Conservation (phyloP, 2,888 invertebrate genomes). For the Amblyteles armatorius region DNA sequence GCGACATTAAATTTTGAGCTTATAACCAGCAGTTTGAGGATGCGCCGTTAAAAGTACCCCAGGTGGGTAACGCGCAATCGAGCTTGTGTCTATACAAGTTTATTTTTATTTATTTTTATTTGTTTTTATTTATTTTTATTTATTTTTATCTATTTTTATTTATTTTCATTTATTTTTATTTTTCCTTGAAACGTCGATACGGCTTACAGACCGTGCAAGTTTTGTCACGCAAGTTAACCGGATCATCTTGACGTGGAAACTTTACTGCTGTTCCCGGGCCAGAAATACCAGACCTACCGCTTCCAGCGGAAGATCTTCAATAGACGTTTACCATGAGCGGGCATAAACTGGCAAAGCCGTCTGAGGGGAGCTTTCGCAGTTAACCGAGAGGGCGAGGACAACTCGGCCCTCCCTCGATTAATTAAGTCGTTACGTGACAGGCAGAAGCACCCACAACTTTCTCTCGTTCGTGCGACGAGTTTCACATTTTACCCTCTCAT, state of each 20-base stretch:
- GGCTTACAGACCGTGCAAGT: not conserved
- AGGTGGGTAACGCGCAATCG: not conserved
- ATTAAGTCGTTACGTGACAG: conserved; percentile 59
- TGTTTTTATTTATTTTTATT: not conserved
- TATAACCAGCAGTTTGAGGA: conserved; percentile 36
- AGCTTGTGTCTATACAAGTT: not conserved
- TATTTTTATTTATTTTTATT: not conserved
- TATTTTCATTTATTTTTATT: not conserved
- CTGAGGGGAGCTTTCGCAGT: conserved; percentile 55
- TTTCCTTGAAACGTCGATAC: not conserved
- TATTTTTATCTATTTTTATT: too few species aligned
- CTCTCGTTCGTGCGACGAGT: conserved; percentile 39
- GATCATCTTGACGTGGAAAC: not conserved
- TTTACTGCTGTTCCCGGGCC: not conserved
- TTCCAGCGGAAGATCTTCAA: conserved; percentile 35
- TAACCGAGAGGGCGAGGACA: conserved; percentile 48
- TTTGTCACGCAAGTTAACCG: not conserved
- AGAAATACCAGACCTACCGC: conserved; percentile 4
- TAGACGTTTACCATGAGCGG: conserved; percentile 53
- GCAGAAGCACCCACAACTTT: conserved; percentile 54
- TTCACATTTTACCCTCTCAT: conserved; percentile 43
- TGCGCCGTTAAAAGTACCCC: not conserved
- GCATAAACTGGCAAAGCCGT: conserved; percentile 48
- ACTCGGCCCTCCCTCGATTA: conserved; percentile 52
- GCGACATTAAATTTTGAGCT: conserved; percentile 47